Conservation (phyloP, 2,888 invertebrate genomes). For the Argynnis bischoffii region DNA sequence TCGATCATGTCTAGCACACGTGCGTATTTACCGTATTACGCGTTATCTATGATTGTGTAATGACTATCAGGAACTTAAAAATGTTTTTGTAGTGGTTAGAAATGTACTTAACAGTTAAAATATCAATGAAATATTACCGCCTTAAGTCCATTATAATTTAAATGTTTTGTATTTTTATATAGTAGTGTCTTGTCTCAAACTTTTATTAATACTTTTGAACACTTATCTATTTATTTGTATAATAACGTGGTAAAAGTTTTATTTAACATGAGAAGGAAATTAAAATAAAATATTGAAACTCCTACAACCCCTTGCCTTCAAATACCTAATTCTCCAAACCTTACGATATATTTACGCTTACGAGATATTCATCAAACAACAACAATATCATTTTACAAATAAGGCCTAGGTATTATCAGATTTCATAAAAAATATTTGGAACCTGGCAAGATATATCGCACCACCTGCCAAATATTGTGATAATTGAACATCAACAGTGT, state of each 20-base stretch:
- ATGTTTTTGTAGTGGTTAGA: too few species aligned
- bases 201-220: neutral
- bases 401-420: constrained; percentile 54
- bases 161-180: too few species aligned
- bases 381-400: constrained; percentile 64
- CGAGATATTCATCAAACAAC: constrained; percentile 57
- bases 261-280: neutral
- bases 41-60: too few species aligned
- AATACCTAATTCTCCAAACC: constrained; percentile 1
- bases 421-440: constrained; percentile 15
- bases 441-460: constrained; percentile 12
- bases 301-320: neutral
- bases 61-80: too few species aligned
- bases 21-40: too few species aligned
- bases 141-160: too few species aligned
- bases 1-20: too few species aligned
- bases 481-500: neutral
- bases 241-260: neutral
- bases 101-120: too few species aligned
- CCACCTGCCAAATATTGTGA: neutral
- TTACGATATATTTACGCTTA: constrained; percentile 21
- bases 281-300: neutral
- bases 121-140: too few species aligned
- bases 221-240: neutral
- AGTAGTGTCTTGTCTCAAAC: too few species aligned